Base-by-base conservation (phyloP, 1,140 invertebrate genomes). In the Lasioglossum albipes region DNA sequence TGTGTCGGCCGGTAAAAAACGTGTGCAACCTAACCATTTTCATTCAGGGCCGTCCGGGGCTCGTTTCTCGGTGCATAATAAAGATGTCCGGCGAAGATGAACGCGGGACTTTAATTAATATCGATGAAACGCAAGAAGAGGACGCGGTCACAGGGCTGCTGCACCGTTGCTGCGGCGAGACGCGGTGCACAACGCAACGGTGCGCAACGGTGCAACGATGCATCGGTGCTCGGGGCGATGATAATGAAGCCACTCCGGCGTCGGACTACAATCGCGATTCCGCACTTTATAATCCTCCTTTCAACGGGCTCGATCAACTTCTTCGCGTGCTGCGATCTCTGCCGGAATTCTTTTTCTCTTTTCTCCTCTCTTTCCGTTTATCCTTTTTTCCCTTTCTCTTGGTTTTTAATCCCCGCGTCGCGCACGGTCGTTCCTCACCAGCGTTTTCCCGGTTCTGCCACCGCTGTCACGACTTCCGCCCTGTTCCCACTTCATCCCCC, bases 81-180 rank as follows among this genome's bases (percentile, higher is more conserved):
- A 71, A 64, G 42, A 71, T 71, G 67, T 9, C 42, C 42, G 31
- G 5, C 18, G 6, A 52, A 78, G 57, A 49, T 57, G 45, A 78
- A 78, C 16, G 69, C 76, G 18, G 45, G 62, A 64, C 31, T 78
- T 78, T 78, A 72, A 78, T 78, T 78, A 78, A 72, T 78, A 78
- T 78, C 76, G 69, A 71, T 72, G 76, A 72, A 78, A 78, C 59
- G 76, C 54, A 78, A 72, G 45, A 78, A 78, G 59, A 27, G 27
- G 59, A 42, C 41, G 49, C 52, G 45, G 13, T 49, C 10, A 10
- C 10, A 10, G 45, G 45, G 9, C 45, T 12, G 45, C 13, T 13
- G 45, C 45, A 13, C 2, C 10, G 45, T 10, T 49, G 45, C 45
- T 49, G 45, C 45, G 2, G 45, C 45, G 10, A 49, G 36, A 1